These are phyloP conservation scores for Amazona vittata DNA, from an alignment of 2,113 vertebrate genomes.

Conservation along the genomic window DNA sequence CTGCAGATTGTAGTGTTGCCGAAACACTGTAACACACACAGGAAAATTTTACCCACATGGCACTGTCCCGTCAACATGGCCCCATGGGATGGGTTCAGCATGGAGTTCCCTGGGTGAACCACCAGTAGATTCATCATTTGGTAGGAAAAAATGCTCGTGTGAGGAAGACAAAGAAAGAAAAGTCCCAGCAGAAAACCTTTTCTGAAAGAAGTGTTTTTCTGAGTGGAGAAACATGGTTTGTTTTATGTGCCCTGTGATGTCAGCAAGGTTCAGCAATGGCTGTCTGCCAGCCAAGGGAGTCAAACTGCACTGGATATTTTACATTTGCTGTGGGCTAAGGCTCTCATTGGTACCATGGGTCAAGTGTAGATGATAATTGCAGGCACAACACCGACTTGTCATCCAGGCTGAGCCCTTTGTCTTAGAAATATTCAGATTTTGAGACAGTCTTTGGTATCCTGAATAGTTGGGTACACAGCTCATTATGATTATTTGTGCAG, in stretches of 20 bases:
- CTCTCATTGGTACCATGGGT: background rate
- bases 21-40: background rate
- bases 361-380: background rate
- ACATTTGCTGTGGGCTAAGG: background rate
- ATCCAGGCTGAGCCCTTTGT: background rate
- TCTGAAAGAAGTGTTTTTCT: background rate
- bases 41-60: background rate
- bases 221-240: background rate
- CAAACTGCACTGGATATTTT: background rate
- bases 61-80: fast-evolving
- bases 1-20: fast-evolving
- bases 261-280: background rate
- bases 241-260: background rate
- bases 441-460: background rate
- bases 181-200: background rate
- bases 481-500: background rate
- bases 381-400: background rate
- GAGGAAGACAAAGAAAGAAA: background rate
- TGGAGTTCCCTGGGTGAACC: background rate
- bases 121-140: background rate
- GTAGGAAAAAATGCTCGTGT: background rate
- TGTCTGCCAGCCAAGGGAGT: background rate
- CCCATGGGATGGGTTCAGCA: fast-evolving
- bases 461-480: background rate
- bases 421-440: background rate